Evolutionary conservation across 2,888 invertebrate species (phyloP), one percentile per base, ranked within the genome.

Genomic region (Villa cingulata): DNA sequence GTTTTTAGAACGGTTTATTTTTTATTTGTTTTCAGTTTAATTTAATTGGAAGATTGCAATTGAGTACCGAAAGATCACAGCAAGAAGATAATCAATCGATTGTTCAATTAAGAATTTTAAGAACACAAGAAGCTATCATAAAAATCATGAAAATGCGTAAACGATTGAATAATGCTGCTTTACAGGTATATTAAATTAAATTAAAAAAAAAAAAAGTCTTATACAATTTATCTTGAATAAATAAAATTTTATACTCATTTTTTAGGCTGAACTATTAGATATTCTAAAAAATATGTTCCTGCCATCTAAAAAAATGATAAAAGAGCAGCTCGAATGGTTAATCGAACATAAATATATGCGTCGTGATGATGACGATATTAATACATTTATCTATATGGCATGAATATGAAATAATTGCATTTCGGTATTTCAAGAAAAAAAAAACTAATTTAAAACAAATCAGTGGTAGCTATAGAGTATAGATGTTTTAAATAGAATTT

Each of bases 141-240:
- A 98, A 98, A 73, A 96, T 99, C 53, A 75, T 98, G 70, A 99
- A 98, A 72, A 97, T 94, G 90, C 77, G 98, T 52, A 97, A 97
- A 68, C 79, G 83, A 52, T 86, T 96, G 53, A 85, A 86, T 42
- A 95, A 96, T 69, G 91, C 89, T 44, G 88, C 94, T 56, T 73
- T 99, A 53, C 97, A 97, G 75, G 78, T 77, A 62, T 32, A 12
- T 27, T 2, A 27, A 9, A 27, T 9, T 27, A 27, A 27, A 2
- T 27, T 27, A 27, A 6, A 36, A 1, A 36, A 36, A 5, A n/a
- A 36, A n/a, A 16, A 36, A 36, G 16, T 34, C 18, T 18, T 43
- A 27, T 38, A 20, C 37, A 19, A 51, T 44, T 39, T 43, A 38
- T 19, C 37, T 43, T 23, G 17, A 42, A 16, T 29, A 16, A 42